These are phyloP conservation scores for Typhlichthys eigenmanni DNA, from an alignment of 2,797 vertebrate species.

Conservation along the genomic window DNA sequence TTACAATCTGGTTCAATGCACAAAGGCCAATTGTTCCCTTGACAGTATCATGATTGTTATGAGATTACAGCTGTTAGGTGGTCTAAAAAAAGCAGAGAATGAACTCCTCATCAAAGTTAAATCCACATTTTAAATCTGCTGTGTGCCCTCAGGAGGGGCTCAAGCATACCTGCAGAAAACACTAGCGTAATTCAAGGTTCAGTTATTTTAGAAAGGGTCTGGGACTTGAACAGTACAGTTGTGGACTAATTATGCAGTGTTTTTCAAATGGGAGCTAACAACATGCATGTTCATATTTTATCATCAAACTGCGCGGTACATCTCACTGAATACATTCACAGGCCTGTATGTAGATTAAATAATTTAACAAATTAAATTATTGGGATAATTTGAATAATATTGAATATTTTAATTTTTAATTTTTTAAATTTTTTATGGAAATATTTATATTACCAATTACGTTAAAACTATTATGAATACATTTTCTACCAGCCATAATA, in stretches of 20 bases:
- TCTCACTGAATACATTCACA: neutral
- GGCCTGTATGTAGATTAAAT: slow-evolving; percentile 1
- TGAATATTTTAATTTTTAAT: neutral
- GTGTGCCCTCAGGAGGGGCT: neutral
- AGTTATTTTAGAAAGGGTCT: no score
- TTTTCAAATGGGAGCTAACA: no score
- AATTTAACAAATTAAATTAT: neutral
- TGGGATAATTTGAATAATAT: neutral
- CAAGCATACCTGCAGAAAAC: neutral
- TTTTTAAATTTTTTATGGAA: no score
- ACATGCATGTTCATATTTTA: no score
- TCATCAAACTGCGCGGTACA: no score
- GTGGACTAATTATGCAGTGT: no score
- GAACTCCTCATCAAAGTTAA: slow-evolving; percentile 7
- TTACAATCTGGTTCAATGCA: slow-evolving; percentile 12
- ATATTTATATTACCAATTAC: no score
- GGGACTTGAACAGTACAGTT: no score
- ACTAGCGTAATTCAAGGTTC: no score
- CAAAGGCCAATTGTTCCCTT: slow-evolving; percentile 4
- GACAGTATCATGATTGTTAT: slow-evolving; percentile 2
- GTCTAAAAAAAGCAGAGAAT: slow-evolving; percentile 4
- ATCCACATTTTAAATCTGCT: neutral
- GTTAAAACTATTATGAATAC: no score
- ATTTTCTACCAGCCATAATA: no score
- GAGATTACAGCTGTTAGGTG: slow-evolving; percentile 4